These are phyloP conservation scores for Myodes glareolus DNA, from an alignment of 2,113 vertebrate genomes.

Conservation along the genomic window DNA sequence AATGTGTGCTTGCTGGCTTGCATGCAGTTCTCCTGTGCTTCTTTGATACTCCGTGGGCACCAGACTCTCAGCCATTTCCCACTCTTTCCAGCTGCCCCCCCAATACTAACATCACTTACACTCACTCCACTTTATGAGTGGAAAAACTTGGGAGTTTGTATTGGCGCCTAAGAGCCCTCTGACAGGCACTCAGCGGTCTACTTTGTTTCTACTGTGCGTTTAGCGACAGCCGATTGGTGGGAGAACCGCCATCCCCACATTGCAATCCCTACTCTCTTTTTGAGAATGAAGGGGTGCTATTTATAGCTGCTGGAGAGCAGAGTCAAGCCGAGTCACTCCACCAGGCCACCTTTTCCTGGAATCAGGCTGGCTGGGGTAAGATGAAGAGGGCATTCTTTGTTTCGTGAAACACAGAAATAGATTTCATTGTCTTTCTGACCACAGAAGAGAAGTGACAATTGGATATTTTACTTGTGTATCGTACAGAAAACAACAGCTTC, in stretches of 20 bases:
- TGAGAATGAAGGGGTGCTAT: conserved; percentile 31
- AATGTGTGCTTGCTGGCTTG: neutral
- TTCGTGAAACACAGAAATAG: neutral
- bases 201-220: conserved; percentile 55
- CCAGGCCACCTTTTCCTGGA: conserved; percentile 15
- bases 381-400: neutral
- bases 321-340: conserved; percentile 42
- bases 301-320: conserved; percentile 46
- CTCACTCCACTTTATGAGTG: neutral
- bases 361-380: neutral
- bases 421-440: neutral
- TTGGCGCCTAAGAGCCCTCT: conserved; percentile 35
- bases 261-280: neutral
- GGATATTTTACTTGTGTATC: conserved; percentile 33
- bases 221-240: conserved; percentile 33
- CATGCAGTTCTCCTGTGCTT: neutral
- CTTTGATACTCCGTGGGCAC: neutral
- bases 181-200: conserved; percentile 3
- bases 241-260: neutral
- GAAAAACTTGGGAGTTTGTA: conserved; percentile 39
- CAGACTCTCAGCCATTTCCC: neutral
- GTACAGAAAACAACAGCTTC: neutral
- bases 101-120: conserved; percentile 39
- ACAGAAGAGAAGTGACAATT: conserved; percentile 32
- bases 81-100: neutral